Percentiles rank a stretch among this genome's conserved stretches.
Evolutionary conservation across 2,113 vertebrate species (phyloP).

Genomic region (Grantiella picta): DNA sequence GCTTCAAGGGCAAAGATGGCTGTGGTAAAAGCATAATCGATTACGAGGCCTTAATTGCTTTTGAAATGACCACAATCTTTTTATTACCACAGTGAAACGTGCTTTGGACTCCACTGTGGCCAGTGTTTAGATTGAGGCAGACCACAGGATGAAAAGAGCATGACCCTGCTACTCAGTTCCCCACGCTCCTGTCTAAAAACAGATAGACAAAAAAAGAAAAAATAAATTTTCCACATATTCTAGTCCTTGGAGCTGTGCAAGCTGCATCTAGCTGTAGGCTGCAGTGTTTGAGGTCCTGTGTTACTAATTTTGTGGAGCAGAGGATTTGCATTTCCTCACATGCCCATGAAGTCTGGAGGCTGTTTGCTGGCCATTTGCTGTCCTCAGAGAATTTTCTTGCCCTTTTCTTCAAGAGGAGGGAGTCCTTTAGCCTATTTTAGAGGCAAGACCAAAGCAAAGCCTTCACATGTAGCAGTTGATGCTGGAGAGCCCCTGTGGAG

Average conservation of each 20-base stretch:
- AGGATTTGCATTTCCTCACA: not conserved
- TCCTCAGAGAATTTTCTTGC: not conserved
- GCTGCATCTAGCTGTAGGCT: not conserved
- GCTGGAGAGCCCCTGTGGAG: not conserved
- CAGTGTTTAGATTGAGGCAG: conserved; percentile 44
- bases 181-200: conserved; percentile 33
- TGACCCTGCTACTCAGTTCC: conserved; percentile 24
- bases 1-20: not conserved
- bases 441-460: not conserved
- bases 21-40: conserved; percentile 25
- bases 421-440: not conserved
- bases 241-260: not conserved
- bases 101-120: conserved; percentile 38
- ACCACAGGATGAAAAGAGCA: conserved; percentile 40
- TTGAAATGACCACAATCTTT: conserved; percentile 42
- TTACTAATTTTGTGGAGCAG: not conserved
- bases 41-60: conserved; percentile 29
- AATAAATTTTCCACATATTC: not conserved
- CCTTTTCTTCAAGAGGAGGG: not conserved
- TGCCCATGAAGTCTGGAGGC: not conserved
- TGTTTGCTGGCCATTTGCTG: not conserved
- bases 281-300: not conserved
- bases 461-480: fast-evolving
- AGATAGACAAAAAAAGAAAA: not conserved
- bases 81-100: conserved; percentile 32